These are phyloP conservation scores for Caenorhabditis remanei DNA, from an alignment of 1,140 invertebrate genomes.

Conservation along the genomic window DNA sequence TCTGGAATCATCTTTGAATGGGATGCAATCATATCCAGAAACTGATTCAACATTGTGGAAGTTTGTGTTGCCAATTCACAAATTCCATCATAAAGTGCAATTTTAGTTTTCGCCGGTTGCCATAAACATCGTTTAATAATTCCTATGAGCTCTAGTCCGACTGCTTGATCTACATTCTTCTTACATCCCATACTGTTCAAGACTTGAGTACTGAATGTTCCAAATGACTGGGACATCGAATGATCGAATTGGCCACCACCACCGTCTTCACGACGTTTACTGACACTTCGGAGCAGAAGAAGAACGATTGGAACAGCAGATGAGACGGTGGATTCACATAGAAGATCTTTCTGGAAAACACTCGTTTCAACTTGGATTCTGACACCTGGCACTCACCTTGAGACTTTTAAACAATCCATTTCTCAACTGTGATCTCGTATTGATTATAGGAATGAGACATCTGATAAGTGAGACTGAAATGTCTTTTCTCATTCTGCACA, in stretches of 20 bases:
- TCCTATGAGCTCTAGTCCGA: constrained; percentile 54
- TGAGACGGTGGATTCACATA: constrained; percentile 35
- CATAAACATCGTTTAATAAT: constrained; percentile 50
- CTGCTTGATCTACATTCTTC: constrained; percentile 44
- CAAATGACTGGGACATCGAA: constrained; percentile 57
- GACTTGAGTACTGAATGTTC: constrained; percentile 41
- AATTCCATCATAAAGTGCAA: constrained; percentile 53
- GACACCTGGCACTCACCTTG: neutral
- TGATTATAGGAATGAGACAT: constrained; percentile 58
- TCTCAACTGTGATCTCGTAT: constrained; percentile 46
- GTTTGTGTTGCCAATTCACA: constrained; percentile 22
- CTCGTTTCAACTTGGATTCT: too few species aligned
- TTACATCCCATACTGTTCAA: constrained; percentile 50
- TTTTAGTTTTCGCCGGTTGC: constrained; percentile 48
- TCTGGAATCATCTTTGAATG: constrained; percentile 3
- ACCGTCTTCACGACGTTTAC: constrained; percentile 41
- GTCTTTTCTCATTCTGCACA: constrained; percentile 46
- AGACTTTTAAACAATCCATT: constrained; percentile 53
- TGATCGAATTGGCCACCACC: constrained; percentile 32
- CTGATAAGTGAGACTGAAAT: constrained; percentile 44
- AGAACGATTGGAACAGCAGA: constrained; percentile 56
- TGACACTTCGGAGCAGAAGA: constrained; percentile 52
- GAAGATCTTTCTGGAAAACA: constrained; percentile 21
- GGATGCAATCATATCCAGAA: constrained; percentile 49
- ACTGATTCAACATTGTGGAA: constrained; percentile 34